Evolutionary conservation across 2,888 invertebrate species (phyloP), one percentile per base, ranked within the genome.

Genomic region (Mythimna lalbum): DNA sequence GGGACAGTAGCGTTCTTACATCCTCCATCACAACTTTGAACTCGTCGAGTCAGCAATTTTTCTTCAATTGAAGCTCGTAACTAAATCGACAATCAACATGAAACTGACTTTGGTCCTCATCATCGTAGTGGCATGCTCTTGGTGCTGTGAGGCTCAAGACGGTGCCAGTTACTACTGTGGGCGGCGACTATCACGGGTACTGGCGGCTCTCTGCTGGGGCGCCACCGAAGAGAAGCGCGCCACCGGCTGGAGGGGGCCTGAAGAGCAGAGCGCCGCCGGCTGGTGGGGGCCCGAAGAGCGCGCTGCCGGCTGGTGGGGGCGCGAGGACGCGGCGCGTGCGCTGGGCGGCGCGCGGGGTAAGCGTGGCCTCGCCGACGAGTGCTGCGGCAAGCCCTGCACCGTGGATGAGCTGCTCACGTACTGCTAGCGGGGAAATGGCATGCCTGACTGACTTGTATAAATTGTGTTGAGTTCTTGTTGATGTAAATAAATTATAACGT

Each of bases 341-440:
- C 57, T 71, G 67, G 76, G 39, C 61, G 73, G 69, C 4, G 6
- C 50, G 72, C 87, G 84, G 3, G 86, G 64, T 62, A 84, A 78
- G 49, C 76, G 80, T 0, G 85, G 86, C 1, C 75, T 86, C 0
- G 84, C 83, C 1, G 71, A 84, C 14, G 89, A 90, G 66, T 90
- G 89, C 80, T 90, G 90, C 55, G 78, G 77, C 1, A 87, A 88
- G 9, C 69, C 88, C 2, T 90, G 90, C 70, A 82, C 86, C 4
- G 21, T 88, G 0, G 72, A 85, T 6, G 87, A 86, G 49, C 71
- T 89, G 61, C 59, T 87, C 7, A 60, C 68, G 0, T 88, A 88
- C 68, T 87, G 88, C 65, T 83, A 81, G 55, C 1, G 19, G 7
- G n/a, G 17, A 31, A 12, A 21, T 5, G 4, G 7, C 31, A n/a